phyloP scores from a whole-genome alignment of 35 echinoderm and acorn worm genomes.

The Stichopus chloronotus region DNA sequence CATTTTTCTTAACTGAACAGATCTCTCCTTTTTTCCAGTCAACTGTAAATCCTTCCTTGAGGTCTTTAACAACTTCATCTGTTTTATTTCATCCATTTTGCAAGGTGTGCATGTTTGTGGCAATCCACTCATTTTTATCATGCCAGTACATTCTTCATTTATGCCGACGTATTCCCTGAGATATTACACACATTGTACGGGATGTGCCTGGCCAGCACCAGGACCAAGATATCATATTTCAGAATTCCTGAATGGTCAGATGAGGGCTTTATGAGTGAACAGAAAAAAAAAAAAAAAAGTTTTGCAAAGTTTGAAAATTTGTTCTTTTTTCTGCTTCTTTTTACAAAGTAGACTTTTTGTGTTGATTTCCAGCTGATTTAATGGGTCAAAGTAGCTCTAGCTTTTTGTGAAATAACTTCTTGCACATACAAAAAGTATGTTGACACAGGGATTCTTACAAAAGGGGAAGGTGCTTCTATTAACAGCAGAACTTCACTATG shows the following conservation, averaged over 20 bases:
- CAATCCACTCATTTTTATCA: too few species aligned
- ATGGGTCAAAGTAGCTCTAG: background rate
- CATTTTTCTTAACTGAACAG: too few species aligned
- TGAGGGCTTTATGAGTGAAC: background rate
- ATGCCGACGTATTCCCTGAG: too few species aligned
- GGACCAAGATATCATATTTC: background rate
- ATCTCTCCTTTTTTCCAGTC: too few species aligned
- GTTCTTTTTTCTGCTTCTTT: background rate
- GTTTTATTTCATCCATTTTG: too few species aligned
- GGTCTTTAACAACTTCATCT: too few species aligned
- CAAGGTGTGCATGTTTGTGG: too few species aligned
- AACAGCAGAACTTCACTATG: too few species aligned
- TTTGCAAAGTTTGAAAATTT: background rate
- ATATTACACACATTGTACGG: too few species aligned
- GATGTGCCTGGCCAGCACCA: too few species aligned
- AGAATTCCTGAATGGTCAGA: background rate
- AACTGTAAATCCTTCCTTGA: too few species aligned
- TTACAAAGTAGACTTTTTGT: background rate
- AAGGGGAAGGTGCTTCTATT: background rate
- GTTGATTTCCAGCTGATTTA: background rate
- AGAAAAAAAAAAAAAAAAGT: background rate
- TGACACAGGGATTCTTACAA: background rate
- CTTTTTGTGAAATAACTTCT: background rate
- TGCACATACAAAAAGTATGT: background rate
- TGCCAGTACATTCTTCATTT: too few species aligned